Base-by-base conservation (phyloP, 2,797 vertebrate genomes). In the Cryptoprocta ferox region DNA sequence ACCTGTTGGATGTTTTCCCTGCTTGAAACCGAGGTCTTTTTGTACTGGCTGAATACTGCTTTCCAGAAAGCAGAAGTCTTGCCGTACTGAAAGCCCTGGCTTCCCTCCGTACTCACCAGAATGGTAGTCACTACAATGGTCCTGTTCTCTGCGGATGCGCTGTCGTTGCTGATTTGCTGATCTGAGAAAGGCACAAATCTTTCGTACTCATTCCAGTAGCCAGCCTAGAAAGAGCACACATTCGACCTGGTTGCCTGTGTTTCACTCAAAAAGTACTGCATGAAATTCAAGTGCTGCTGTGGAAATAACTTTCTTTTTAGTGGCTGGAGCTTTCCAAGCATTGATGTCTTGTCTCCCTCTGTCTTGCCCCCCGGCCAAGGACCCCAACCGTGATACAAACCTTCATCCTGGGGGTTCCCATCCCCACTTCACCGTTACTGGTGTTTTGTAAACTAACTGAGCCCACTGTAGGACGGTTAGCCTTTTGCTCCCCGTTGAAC, bases 111-210 rank as follows among this genome's bases (percentile, higher is more conserved):
- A 99, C 99, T 99, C 99, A 99, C 99, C 99, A 99, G 99, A 99
- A 99, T 99, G 98, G 99, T 99, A 98, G 99, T 99, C 98, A 99
- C 99, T 98, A 99, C 99, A 98, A 99, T 99, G 97, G 99, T 99
- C 99, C 99, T 99, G 98, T 99, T 99, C 99, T 99, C 99, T 99
- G 99, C 99, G 96, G 99, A 99, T 45, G 99, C 99, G 96, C 98
- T 98, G 96, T 99, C 99, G 98, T 99, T 99, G 99, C 99, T 99
- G 99, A 99, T 76, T 98, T 99, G 99, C 98, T 99, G 99, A 98
- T 99, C 99, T 97, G 99, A 99, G 97, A 99, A 99, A 99, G 99
- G 99, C 98, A 99, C 99, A 99, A 99, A 99, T 97, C 99, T 99
- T 96, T 99, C 99, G 98, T 99, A 99, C 97, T 99, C 99, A 96